Percentiles rank a stretch among this genome's conserved stretches.
These are phyloP conservation scores for Enteromius trimaculatus DNA, from an alignment of 2,797 vertebrate species.

Conservation along the genomic window DNA sequence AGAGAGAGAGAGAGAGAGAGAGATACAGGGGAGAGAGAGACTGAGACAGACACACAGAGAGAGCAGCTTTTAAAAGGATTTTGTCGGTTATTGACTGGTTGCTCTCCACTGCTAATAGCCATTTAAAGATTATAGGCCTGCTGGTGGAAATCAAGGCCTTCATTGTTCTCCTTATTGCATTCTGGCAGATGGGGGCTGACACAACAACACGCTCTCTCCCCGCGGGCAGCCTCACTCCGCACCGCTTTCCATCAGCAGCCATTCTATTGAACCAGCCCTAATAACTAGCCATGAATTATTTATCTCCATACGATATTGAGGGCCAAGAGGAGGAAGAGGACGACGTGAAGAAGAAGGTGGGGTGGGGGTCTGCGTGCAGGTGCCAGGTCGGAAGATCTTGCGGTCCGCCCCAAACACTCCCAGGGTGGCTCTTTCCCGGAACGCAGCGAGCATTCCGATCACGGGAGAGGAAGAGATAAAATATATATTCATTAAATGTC, in stretches of 20 bases:
- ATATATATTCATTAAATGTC: constrained; percentile 90
- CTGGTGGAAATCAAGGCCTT: constrained; percentile 89
- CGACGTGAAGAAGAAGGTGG: constrained; percentile 66
- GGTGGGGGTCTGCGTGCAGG: constrained; percentile 73
- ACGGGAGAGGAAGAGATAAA: constrained; percentile 83
- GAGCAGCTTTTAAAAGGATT: constrained; percentile 86
- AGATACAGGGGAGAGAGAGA: constrained; percentile 45
- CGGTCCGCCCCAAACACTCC: constrained; percentile 80
- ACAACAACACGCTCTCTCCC: constrained; percentile 85
- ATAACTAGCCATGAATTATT: constrained; percentile 88
- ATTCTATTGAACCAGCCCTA: constrained; percentile 86
- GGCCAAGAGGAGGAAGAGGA: constrained; percentile 72
- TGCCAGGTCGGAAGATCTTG: constrained; percentile 75
- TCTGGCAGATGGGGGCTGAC: constrained; percentile 89
- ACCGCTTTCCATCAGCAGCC: constrained; percentile 85
- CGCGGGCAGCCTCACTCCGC: constrained; percentile 79
- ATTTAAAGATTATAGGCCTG: constrained; percentile 91
- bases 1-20: constrained; percentile 36
- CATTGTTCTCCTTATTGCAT: constrained; percentile 90
- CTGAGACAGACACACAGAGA: constrained; percentile 70
- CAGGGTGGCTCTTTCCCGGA: constrained; percentile 84
- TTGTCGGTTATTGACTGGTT: constrained; percentile 90
- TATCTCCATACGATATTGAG: constrained; percentile 84
- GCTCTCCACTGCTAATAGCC: constrained; percentile 90
- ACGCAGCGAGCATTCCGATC: constrained; percentile 84